Evolutionary conservation across 2,113 vertebrate genomes (phyloP).

Genomic region (Solenodon paradoxus): DNA sequence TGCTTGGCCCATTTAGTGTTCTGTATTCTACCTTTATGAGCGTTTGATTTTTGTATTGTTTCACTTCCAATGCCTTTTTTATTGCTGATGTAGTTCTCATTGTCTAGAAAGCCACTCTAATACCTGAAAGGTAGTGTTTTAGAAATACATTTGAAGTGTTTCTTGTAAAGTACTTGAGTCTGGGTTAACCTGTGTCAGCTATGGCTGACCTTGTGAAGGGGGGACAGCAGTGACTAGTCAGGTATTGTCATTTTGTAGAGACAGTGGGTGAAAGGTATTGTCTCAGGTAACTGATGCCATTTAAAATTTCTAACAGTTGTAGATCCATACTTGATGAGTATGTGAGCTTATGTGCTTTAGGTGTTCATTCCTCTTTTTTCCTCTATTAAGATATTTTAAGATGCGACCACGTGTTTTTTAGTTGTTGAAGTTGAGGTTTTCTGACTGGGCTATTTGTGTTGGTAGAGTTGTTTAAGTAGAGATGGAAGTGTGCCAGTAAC

Average conservation of each 20-base stretch:
- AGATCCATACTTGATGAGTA: not conserved
- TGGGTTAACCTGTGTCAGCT: too few relatives aligned
- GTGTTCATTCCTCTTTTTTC: too few relatives aligned
- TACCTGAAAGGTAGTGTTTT: not conserved
- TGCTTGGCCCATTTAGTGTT: not conserved
- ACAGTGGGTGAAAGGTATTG: not conserved
- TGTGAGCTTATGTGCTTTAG: not conserved
- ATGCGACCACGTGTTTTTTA: not conserved
- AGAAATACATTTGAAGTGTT: not conserved
- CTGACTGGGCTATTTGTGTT: not conserved
- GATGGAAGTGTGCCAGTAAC: not conserved
- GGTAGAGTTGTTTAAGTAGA: conserved; percentile 24
- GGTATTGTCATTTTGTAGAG: not conserved
- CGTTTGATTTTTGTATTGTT: conserved; percentile 15
- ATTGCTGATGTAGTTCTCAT: not conserved
- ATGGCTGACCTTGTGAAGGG: too few relatives aligned
- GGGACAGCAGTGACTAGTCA: too few relatives aligned
- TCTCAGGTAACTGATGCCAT: not conserved
- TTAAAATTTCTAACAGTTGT: conserved; percentile 11
- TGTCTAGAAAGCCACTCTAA: not conserved
- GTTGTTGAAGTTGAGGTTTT: conserved; percentile 19
- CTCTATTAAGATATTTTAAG: not conserved
- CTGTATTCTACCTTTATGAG: not conserved
- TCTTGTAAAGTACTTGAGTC: too few relatives aligned
- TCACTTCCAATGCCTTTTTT: conserved; percentile 22